Conservation (phyloP, 2,797 vertebrate species). For the Anabacerthia variegaticeps region DNA sequence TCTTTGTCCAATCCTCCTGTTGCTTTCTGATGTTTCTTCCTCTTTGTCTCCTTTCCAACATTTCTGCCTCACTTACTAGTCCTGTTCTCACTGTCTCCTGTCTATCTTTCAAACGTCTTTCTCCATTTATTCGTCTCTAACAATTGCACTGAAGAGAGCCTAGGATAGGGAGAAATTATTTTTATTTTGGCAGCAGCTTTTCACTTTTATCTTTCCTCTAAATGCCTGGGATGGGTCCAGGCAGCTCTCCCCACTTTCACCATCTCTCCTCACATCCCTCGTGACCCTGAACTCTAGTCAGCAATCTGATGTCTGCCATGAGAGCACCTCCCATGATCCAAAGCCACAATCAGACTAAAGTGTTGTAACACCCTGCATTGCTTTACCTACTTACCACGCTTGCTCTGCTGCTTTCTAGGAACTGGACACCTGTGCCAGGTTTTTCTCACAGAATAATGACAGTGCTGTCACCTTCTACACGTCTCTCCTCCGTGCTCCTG, state of each 20-base stretch:
- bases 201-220: constrained; percentile 37
- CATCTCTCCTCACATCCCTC: background rate
- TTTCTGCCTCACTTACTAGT: background rate
- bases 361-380: background rate
- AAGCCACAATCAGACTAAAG: background rate
- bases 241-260: constrained; percentile 32
- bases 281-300: constrained; percentile 13
- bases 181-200: constrained; percentile 31
- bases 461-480: background rate
- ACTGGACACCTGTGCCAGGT: background rate
- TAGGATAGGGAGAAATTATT: background rate
- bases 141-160: background rate
- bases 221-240: constrained; percentile 35
- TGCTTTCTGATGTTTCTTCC: constrained; percentile 5
- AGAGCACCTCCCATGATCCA: constrained; percentile 19
- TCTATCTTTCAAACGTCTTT: constrained; percentile 13
- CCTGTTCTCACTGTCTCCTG: background rate
- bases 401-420: constrained; percentile 47
- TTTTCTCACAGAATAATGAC: constrained; percentile 23
- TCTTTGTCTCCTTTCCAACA: constrained; percentile 10
- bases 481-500: background rate
- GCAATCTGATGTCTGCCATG: constrained; percentile 33
- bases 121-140: constrained; percentile 31
- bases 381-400: background rate
- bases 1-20: background rate